phyloP scores from a whole-genome alignment of 2,888 invertebrate species.

The Eupithecia abbreviata region DNA sequence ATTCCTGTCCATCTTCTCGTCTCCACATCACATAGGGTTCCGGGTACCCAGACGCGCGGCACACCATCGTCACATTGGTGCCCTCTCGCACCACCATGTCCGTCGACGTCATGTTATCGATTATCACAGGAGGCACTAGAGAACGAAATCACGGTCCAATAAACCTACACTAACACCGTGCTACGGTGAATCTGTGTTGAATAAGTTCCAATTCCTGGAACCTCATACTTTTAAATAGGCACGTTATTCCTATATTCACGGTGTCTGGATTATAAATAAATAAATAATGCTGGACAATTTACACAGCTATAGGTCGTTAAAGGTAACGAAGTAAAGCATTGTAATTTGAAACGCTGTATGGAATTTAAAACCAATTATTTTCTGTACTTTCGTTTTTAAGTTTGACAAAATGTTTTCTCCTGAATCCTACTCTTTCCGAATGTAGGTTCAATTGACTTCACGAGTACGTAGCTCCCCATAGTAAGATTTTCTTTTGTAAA shows the following conservation, averaged over 20 bases:
- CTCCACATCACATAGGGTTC: conserved; percentile 97
- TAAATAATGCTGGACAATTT: too few relatives aligned
- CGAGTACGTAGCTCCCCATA: not conserved
- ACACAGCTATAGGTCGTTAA: not conserved
- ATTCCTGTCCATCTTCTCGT: conserved; percentile 93
- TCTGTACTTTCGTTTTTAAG: not conserved
- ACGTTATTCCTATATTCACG: not conserved
- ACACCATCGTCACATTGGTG: conserved; percentile 93
- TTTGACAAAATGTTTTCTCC: not conserved
- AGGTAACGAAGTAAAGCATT: not conserved
- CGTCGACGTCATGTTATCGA: conserved; percentile 94
- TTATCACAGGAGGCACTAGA: conserved; percentile 94
- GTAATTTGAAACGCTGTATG: not conserved
- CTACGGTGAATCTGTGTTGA: not conserved
- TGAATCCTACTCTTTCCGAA: not conserved
- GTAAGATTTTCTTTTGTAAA: not conserved
- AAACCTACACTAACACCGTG: not conserved
- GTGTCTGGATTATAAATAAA: not conserved
- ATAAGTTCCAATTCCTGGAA: not conserved
- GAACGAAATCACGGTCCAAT: conserved; percentile 14
- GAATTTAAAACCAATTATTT: not conserved
- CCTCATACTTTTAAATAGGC: not conserved
- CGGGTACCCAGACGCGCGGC: conserved; percentile 94
- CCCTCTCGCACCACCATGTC: conserved; percentile 96
- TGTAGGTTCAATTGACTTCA: not conserved